Percentiles rank a stretch among this genome's conserved stretches.
Conservation (phyloP, 2,113 vertebrate species). For the Ahaetulla prasina region DNA sequence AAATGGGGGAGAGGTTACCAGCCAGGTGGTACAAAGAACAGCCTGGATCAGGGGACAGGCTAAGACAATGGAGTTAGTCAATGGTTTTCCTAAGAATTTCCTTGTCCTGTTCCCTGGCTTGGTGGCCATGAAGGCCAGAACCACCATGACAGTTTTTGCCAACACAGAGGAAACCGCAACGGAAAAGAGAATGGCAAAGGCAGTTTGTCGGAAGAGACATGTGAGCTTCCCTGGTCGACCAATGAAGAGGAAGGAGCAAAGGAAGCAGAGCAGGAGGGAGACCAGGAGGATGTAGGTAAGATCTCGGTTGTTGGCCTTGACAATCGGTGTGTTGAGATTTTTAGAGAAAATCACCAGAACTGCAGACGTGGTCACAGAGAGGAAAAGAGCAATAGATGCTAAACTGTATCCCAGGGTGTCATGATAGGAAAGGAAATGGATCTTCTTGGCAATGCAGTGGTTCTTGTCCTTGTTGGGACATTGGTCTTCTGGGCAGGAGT, state of each 20-base stretch:
- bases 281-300: background rate
- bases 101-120: background rate
- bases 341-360: background rate
- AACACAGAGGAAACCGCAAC: background rate
- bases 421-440: background rate
- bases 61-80: background rate
- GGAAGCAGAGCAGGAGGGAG: background rate
- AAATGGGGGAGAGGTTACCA: background rate
- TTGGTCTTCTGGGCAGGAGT: background rate
- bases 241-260: background rate
- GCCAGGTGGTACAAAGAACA: background rate
- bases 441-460: background rate
- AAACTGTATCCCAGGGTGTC: background rate
- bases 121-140: background rate
- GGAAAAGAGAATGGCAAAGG: background rate
- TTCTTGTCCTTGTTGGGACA: background rate
- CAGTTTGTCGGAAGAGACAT: background rate
- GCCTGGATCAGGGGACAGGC: background rate
- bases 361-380: background rate
- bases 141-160: background rate
- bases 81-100: background rate
- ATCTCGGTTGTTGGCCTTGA: background rate
- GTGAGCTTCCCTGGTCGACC: accelerated
- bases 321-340: accelerated
- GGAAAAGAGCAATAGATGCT: accelerated